Evolutionary conservation across 2,888 invertebrate genomes (phyloP).

Genomic region (Tortricodes alternella): DNA sequence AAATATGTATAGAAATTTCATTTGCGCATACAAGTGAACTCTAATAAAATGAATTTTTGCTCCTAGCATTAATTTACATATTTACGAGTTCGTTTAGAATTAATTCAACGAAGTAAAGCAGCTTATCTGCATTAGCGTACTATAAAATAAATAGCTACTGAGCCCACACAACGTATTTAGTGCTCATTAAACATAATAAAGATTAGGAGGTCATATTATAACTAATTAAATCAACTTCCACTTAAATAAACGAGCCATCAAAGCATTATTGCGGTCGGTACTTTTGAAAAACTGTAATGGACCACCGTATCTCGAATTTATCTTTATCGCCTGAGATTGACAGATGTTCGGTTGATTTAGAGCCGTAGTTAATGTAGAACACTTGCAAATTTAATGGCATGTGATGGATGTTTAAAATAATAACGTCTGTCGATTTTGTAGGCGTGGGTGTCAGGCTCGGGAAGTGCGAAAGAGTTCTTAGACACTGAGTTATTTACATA

Average conservation of each 20-base stretch:
- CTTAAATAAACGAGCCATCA: conserved; percentile 60
- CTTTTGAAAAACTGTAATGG: conserved; percentile 61
- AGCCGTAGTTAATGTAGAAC: conserved; percentile 42
- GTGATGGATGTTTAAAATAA: neutral
- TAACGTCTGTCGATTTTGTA: too few species aligned
- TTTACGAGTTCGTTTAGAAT: conserved; percentile 4
- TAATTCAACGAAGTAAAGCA: conserved; percentile 2
- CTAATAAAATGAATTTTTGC: conserved; percentile 2
- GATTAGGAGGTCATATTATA: conserved; percentile 68
- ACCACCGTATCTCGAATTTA: conserved; percentile 48
- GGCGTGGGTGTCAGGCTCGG: too few species aligned
- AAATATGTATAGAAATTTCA: neutral
- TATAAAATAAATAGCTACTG: conserved; percentile 41
- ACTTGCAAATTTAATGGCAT: conserved; percentile 8
- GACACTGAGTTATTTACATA: too few species aligned
- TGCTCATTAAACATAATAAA: conserved; percentile 61
- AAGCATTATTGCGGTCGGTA: conserved; percentile 52
- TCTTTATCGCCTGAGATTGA: conserved; percentile 57
- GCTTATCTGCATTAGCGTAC: conserved; percentile 37
- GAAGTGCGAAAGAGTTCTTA: too few species aligned
- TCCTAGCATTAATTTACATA: conserved; percentile 4
- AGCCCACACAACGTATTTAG: conserved; percentile 43
- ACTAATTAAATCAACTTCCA: conserved; percentile 73
- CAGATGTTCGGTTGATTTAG: conserved; percentile 54
- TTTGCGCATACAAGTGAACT: neutral